Evolutionary conservation across 1,140 invertebrate species (phyloP).

Genomic region (Augochlora pura): DNA sequence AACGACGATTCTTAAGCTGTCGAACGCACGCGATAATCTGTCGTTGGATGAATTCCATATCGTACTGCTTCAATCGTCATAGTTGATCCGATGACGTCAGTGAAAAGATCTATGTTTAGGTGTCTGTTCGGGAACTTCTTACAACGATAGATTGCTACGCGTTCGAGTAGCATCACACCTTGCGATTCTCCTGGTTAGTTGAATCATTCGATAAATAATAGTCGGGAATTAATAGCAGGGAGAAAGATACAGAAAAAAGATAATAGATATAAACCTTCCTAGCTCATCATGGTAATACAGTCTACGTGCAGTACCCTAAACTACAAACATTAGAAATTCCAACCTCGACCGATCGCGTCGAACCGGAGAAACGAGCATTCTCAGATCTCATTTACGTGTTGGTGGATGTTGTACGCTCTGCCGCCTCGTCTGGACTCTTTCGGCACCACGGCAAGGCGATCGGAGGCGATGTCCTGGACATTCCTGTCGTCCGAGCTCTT

Average conservation of each 20-base stretch:
- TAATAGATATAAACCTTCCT: slow-evolving; percentile 6
- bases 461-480: slow-evolving; percentile 20
- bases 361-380: not conserved
- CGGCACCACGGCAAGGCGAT: slow-evolving; percentile 70
- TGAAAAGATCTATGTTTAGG: not conserved
- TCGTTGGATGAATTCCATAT: not conserved
- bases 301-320: slow-evolving; percentile 53
- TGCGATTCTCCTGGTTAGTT: not conserved
- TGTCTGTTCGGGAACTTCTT: not conserved
- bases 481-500: slow-evolving; percentile 31
- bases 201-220: not conserved
- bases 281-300: slow-evolving; percentile 30
- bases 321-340: slow-evolving; percentile 26
- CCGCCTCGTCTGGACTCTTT: slow-evolving; percentile 76
- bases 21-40: not conserved
- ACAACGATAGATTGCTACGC: not conserved
- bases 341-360: slow-evolving; percentile 21
- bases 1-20: slow-evolving; percentile 10
- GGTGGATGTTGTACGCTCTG: slow-evolving; percentile 78
- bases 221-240: not conserved
- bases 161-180: not conserved
- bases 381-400: slow-evolving; percentile 78
- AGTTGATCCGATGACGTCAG: no score
- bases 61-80: no score
- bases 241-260: not conserved